Conservation (phyloP, 2,888 invertebrate species). For the Ornithoptera priamus region DNA sequence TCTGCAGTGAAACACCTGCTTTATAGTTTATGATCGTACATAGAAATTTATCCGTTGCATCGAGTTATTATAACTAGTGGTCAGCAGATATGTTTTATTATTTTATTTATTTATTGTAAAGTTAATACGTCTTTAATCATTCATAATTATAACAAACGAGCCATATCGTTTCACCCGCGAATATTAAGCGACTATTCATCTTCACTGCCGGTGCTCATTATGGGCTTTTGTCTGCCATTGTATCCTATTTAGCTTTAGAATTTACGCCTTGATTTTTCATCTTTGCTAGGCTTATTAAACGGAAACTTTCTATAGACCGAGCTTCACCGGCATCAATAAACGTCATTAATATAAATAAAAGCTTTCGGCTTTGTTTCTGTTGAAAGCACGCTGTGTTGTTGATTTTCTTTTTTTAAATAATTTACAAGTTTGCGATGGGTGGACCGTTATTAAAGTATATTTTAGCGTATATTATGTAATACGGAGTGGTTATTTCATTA, state of each 20-base stretch:
- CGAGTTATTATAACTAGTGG: too few relatives aligned
- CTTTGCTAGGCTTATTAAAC: constrained; percentile 18
- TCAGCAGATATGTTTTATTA: neutral
- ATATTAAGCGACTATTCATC: constrained; percentile 23
- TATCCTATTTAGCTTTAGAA: constrained; percentile 25
- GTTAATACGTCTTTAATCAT: neutral
- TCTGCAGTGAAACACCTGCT: too few relatives aligned
- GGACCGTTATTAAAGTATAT: neutral
- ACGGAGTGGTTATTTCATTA: neutral
- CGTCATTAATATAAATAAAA: constrained; percentile 19
- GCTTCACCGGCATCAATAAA: constrained; percentile 18
- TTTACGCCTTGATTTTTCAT: constrained; percentile 25
- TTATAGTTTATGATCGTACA: too few relatives aligned
- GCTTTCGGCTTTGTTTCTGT: neutral
- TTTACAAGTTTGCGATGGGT: neutral
- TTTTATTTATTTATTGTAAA: neutral
- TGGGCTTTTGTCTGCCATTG: constrained; percentile 23
- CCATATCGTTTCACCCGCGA: constrained; percentile 4
- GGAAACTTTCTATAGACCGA: constrained; percentile 8
- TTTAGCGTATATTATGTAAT: neutral
- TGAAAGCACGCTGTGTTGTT: neutral
- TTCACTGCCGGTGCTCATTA: constrained; percentile 27
- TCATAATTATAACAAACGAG: neutral
- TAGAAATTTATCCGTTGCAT: too few relatives aligned
- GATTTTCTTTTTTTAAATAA: neutral